Percentiles rank a stretch among this genome's conserved stretches.
Conservation (phyloP, 2,113 vertebrate species). For the Chloroceryle aenea region DNA sequence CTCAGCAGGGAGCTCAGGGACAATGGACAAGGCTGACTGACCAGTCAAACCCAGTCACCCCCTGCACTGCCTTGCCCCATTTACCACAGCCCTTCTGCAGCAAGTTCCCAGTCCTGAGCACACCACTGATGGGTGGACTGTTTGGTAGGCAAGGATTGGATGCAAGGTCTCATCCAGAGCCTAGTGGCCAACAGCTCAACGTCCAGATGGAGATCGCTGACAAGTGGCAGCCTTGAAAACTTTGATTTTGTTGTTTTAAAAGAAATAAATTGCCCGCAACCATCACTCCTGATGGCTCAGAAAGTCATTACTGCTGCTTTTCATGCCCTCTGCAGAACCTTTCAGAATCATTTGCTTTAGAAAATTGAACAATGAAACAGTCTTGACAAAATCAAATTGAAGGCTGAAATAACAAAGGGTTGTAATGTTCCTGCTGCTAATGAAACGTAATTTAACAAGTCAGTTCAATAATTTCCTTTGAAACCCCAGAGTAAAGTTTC, state of each 20-base stretch:
- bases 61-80: no score
- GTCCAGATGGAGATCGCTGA: not conserved
- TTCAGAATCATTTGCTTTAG: conserved; percentile 17
- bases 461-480: conserved; percentile 24
- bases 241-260: not conserved
- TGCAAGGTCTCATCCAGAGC: not conserved
- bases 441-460: conserved; percentile 39
- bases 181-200: not conserved
- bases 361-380: not conserved
- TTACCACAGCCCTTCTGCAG: no score
- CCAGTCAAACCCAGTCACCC: no score
- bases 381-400: conserved; percentile 37
- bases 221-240: not conserved
- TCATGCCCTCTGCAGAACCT: conserved; percentile 4
- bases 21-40: not conserved
- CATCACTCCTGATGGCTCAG: not conserved
- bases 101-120: no score
- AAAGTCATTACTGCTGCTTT: not conserved
- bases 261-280: not conserved
- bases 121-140: no score
- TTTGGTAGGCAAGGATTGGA: no score
- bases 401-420: conserved; percentile 18
- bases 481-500: conserved; percentile 1
- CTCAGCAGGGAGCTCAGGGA: not conserved
- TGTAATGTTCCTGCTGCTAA: conserved; percentile 26